phyloP scores from a whole-genome alignment of 2,888 invertebrate species.

The Cheilosia soror region DNA sequence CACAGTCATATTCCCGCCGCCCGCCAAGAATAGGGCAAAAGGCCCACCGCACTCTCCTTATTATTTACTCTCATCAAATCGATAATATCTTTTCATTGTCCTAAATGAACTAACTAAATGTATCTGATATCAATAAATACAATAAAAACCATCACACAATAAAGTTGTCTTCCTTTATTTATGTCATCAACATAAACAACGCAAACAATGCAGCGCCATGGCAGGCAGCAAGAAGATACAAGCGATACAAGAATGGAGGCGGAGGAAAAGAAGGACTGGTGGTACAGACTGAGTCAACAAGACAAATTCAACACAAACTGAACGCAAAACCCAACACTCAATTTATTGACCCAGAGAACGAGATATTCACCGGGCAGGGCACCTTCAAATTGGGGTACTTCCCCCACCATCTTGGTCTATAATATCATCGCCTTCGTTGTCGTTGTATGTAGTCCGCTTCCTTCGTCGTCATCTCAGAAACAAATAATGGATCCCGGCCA shows the following conservation, averaged over 20 bases:
- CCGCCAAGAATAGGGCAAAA: not conserved
- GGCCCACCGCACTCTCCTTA: not conserved
- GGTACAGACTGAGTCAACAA: conserved; percentile 21
- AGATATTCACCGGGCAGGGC: conserved; percentile 27
- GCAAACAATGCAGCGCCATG: conserved; percentile 33
- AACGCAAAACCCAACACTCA: conserved; percentile 36
- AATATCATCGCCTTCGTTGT: conserved; percentile 9
- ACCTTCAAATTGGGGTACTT: conserved; percentile 59
- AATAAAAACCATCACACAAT: conserved; percentile 56
- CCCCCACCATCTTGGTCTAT: conserved; percentile 21
- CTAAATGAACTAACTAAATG: conserved; percentile 61
- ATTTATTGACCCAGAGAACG: conserved; percentile 58
- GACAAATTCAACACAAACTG: conserved; percentile 22
- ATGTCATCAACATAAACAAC: conserved; percentile 56
- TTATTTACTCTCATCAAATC: conserved; percentile 32
- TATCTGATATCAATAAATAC: conserved; percentile 65
- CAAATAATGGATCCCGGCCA: conserved; percentile 45
- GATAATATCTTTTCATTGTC: conserved; percentile 64
- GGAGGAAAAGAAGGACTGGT: no score
- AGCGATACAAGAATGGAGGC: not conserved
- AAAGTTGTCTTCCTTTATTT: conserved; percentile 46
- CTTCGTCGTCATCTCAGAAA: conserved; percentile 27
- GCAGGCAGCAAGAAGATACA: not conserved
- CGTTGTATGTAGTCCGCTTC: not conserved
- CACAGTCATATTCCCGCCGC: no score